Evolutionary conservation across 2,888 invertebrate genomes (phyloP).

Genomic region (Anagyrus pseudococci): DNA sequence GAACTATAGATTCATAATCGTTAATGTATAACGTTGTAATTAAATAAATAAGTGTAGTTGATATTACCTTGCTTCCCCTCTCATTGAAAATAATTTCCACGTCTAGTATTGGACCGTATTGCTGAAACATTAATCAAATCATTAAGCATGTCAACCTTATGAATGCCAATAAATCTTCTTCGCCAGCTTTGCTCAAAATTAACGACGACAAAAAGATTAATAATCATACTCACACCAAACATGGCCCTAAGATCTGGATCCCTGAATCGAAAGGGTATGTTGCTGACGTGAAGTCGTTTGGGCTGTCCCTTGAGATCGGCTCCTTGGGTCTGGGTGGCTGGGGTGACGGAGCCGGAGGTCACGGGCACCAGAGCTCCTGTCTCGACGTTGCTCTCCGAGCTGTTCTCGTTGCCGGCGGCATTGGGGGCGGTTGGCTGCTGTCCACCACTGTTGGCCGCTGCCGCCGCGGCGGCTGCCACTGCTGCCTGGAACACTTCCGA

Average conservation of each 20-base stretch:
- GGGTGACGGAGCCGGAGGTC: slow-evolving; percentile 61
- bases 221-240: slow-evolving; percentile 86
- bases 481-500: slow-evolving; percentile 67
- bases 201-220: background rate
- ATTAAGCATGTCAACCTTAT: no score
- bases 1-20: background rate
- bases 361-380: slow-evolving; percentile 66
- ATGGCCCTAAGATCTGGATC: slow-evolving; percentile 98
- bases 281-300: slow-evolving; percentile 97
- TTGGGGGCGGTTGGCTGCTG: slow-evolving; percentile 54
- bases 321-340: slow-evolving; percentile 65
- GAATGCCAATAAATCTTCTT: background rate
- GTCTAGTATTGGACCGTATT: slow-evolving; percentile 98
- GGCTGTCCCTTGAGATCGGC: slow-evolving; percentile 76
- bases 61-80: slow-evolving; percentile 98
- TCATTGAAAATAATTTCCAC: slow-evolving; percentile 99
- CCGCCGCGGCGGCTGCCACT: slow-evolving; percentile 62
- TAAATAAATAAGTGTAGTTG: no score
- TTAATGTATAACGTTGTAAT: background rate
- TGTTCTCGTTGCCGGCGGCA: slow-evolving; percentile 52
- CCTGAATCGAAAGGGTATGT: slow-evolving; percentile 99
- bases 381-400: slow-evolving; percentile 54
- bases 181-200: background rate
- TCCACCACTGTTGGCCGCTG: slow-evolving; percentile 58
- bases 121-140: slow-evolving; percentile 67